Evolutionary conservation across 2,888 invertebrate species (phyloP), one percentile per base, ranked within the genome.

Genomic region (Molanna angustata): DNA sequence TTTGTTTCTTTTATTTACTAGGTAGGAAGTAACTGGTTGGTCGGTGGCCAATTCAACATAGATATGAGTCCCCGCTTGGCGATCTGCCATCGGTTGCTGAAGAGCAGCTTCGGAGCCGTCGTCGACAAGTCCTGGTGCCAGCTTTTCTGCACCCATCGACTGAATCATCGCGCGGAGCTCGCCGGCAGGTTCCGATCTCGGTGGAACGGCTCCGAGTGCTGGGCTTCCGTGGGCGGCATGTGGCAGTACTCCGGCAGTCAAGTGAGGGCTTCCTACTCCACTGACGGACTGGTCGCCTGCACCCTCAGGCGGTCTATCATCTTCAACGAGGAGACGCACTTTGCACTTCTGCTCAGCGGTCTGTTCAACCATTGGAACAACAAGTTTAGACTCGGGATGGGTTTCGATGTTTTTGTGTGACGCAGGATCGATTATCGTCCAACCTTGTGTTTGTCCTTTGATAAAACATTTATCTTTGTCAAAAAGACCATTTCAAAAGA

Each of bases 321-420:
- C 22, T 75, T 75, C 21, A 66, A 65, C 54, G 64, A 65, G 11
- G 67, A 49, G 11, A 11, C 74, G 0, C 65, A 71, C 42, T 66
- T 76, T 1, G 68, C 72, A 11, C 73, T 74, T 52, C 70, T 73
- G 35, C 62, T 76, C 41, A 75, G 76, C 1, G 75, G 74, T 0
- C 68, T 76, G 1, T 70, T 75, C 45, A 76, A 76, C 60, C 76
- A 76, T 45, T 73, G 74, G n/a, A 76, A 76, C 57, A 67, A 76
- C 58, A 76, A 76, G 62, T 76, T 76, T 60, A 64, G 73, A 27
- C 70, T 76, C 0, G 76, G 76, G 17, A 27, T 52, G 22, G 46
- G 46, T n/a, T 31, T 52, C 13, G 46, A 52, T 11, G 46, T 44
- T 7, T 46, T 40, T 32, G n/a, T 45, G 9, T 46, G 46, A 44